These are phyloP conservation scores for Myotis yumanensis DNA, from an alignment of 2,113 vertebrate genomes.

Conservation along the genomic window DNA sequence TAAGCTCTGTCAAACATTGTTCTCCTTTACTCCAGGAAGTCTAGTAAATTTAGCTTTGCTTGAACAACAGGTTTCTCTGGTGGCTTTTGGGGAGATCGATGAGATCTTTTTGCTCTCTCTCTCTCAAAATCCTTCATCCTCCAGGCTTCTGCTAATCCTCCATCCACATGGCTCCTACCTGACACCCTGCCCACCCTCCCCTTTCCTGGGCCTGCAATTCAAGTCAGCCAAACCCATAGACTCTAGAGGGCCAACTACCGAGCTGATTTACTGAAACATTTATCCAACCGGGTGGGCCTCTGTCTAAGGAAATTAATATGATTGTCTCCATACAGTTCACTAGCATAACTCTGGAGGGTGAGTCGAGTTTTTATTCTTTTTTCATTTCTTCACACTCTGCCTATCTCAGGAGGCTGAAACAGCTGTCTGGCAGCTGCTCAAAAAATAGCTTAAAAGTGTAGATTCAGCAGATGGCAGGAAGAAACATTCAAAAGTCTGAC, in stretches of 20 bases:
- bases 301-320: not conserved
- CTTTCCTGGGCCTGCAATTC: not conserved
- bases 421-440: conserved; percentile 36
- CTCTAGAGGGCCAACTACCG: not conserved
- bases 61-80: not conserved
- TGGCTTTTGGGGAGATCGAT: not conserved
- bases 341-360: not conserved
- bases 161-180: not conserved
- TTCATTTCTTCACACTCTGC: not conserved
- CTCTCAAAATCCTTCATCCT: not conserved
- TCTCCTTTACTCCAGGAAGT: not conserved
- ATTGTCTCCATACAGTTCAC: not conserved
- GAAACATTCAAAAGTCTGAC: not conserved
- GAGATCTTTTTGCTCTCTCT: not conserved
- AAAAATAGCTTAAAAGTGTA: not conserved
- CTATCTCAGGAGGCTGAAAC: not conserved
- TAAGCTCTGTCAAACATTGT: not conserved
- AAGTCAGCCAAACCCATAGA: not conserved
- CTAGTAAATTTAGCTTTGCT: not conserved
- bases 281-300: not conserved
- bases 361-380: not conserved
- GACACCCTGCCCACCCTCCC: not conserved
- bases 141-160: not conserved
- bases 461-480: not conserved
- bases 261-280: not conserved